Conservation (phyloP, 2,797 vertebrate species). For the Erethizon dorsatum region DNA sequence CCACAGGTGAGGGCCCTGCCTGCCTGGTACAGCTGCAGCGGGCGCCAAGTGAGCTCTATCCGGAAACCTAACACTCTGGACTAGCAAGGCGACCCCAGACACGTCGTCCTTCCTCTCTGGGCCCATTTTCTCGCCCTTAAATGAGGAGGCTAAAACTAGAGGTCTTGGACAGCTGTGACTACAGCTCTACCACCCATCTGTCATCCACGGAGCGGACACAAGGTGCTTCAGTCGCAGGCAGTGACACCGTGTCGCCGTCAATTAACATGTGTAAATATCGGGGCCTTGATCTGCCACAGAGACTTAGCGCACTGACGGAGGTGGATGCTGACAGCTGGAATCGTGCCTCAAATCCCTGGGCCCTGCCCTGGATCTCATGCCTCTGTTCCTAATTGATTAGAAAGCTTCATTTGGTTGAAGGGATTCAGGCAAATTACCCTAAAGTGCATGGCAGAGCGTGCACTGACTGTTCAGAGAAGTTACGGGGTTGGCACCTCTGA, state of each 20-base stretch:
- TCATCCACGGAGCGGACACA: background rate
- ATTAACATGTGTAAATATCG: background rate
- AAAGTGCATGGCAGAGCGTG: conserved; percentile 61
- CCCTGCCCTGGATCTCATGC: background rate
- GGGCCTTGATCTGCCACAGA: background rate
- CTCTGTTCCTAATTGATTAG: conserved; percentile 70
- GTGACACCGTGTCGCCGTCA: background rate
- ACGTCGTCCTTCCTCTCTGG: background rate
- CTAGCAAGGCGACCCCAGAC: background rate
- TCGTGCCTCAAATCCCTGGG: background rate
- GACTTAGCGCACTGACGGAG: background rate
- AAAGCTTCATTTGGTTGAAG: conserved; percentile 61
- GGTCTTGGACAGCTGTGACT: background rate
- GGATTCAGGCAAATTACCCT: conserved; percentile 50
- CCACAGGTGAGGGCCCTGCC: no score
- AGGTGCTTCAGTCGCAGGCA: background rate
- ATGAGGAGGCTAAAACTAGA: background rate
- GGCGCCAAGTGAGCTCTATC: background rate
- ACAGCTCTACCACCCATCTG: conserved; percentile 9
- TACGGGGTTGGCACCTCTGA: conserved; percentile 42
- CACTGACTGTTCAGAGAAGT: conserved; percentile 50
- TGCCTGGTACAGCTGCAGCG: background rate
- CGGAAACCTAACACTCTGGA: background rate
- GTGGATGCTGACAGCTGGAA: background rate
- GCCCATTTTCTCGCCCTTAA: background rate